Percentiles rank a stretch among this genome's conserved stretches.
Conservation (phyloP, 2,888 invertebrate genomes). For the Slavum lentiscoides region DNA sequence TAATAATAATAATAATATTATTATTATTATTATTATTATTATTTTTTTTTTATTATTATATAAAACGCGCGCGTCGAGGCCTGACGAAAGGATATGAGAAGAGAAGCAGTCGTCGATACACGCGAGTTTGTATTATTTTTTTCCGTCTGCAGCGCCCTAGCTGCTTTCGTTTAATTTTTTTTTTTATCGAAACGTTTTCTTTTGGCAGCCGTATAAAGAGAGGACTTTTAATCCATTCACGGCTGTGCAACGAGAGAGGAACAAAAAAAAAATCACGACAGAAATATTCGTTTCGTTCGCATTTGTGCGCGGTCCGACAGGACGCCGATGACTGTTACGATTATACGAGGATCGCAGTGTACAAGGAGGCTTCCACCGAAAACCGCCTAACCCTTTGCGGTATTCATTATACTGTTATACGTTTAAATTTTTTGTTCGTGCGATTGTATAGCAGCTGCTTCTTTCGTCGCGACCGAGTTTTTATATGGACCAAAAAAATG, state of each 20-base stretch:
- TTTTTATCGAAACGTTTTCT: conserved; percentile 12
- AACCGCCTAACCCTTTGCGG: too few relatives aligned
- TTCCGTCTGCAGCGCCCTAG: neutral
- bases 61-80: neutral
- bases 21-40: too few relatives aligned
- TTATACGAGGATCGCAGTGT: neutral
- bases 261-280: neutral
- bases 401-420: neutral
- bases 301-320: too few relatives aligned
- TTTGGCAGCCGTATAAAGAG: conserved; percentile 12
- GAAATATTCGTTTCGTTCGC: conserved; percentile 4
- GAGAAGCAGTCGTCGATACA: too few relatives aligned
- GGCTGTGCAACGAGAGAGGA: too few relatives aligned
- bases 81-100: neutral
- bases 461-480: neutral
- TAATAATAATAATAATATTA: too few relatives aligned
- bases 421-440: neutral
- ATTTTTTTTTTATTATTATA: too few relatives aligned
- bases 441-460: neutral
- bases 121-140: neutral
- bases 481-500: neutral
- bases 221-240: neutral
- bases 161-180: neutral
- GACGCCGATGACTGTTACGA: neutral
- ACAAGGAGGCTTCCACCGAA: too few relatives aligned